Base-by-base conservation (phyloP, 2,113 vertebrate genomes). In the Mixornis gularis region DNA sequence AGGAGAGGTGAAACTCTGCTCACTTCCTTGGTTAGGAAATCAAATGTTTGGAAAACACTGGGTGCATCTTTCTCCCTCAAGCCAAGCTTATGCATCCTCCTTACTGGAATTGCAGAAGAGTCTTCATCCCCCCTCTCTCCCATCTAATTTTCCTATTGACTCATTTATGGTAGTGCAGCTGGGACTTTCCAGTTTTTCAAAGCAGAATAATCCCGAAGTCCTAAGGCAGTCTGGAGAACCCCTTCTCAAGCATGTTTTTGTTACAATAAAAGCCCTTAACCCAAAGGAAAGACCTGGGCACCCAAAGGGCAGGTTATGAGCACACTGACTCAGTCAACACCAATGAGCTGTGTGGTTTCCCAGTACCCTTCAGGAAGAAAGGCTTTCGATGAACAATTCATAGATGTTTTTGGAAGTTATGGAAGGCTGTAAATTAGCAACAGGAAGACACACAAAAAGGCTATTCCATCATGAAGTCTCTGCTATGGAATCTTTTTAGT, bases 161-260 rank as follows among this genome's bases (percentile, higher is more conserved):
- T 93, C 26, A 41, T 82, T 85, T 79, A 77, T 52, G 40, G 70
- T 21, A 20, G 25, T 13, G 17, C 63, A 70, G 48, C 12, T 34
- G 84, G 87, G 89, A 51, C 14, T 94, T 95, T 77, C 89, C 84
- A 73, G 30, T 48, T 78, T 82, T 91, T 72, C 81, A 66, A 72
- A 87, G 82, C 34, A 69, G 51, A 71, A 77, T 53, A 63, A 58
- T 91, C 51, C 86, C 0, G 0, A 65, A 79, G 41, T 29, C 44
- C 48, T 55, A 41, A 64, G 1, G 7, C 32, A 89, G 34, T 12
- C 41, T 85, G 70, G 46, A 92, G 80, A 94, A 81, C 38, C 63
- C 70, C 70, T 89, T 69, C 26, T 36, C 20, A 25, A 43, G 52
- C 14, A 20, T 30, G 17, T 46, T 72, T 73, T 53, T 79, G 63